Conservation (phyloP, 2,888 invertebrate genomes). For the Drosophila emarginata region DNA sequence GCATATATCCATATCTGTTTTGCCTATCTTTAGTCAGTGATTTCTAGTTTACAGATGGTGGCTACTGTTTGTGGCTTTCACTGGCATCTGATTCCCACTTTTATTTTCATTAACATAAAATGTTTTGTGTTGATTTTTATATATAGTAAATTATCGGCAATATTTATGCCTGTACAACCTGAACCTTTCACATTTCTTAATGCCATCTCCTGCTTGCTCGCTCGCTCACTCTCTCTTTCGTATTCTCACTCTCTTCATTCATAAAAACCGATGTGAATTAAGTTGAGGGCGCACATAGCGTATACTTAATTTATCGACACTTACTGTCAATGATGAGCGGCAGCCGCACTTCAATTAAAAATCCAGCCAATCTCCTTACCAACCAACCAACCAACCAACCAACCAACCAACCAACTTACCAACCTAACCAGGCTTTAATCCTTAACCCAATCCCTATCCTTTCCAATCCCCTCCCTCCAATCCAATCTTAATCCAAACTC, state of each 20-base stretch:
- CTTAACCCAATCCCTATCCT: background rate
- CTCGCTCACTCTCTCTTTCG: background rate
- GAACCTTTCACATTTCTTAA: constrained; percentile 45
- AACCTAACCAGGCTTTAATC: background rate
- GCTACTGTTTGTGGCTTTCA: constrained; percentile 18
- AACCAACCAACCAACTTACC: background rate
- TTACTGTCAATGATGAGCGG: constrained; percentile 78
- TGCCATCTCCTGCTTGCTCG: background rate
- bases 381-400: background rate
- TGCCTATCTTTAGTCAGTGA: constrained; percentile 33
- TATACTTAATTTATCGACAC: constrained; percentile 79
- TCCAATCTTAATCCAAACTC: no score
- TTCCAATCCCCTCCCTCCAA: background rate
- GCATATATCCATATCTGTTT: background rate
- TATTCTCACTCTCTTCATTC: constrained; percentile 29
- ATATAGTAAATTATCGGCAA: constrained; percentile 66
- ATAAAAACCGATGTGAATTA: constrained; percentile 31
- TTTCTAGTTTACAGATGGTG: background rate
- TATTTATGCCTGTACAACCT: constrained; percentile 53
- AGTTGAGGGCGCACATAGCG: constrained; percentile 51
- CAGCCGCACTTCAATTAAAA: constrained; percentile 72
- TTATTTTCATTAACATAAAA: constrained; percentile 79
- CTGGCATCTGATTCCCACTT: constrained; percentile 36
- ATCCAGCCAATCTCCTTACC: background rate
- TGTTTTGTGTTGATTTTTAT: constrained; percentile 76